A percentile compares a stretch with the other conserved stretches of the same genome.
Conservation (phyloP, 2,113 vertebrate species). For the Cyanocitta stelleri region DNA sequence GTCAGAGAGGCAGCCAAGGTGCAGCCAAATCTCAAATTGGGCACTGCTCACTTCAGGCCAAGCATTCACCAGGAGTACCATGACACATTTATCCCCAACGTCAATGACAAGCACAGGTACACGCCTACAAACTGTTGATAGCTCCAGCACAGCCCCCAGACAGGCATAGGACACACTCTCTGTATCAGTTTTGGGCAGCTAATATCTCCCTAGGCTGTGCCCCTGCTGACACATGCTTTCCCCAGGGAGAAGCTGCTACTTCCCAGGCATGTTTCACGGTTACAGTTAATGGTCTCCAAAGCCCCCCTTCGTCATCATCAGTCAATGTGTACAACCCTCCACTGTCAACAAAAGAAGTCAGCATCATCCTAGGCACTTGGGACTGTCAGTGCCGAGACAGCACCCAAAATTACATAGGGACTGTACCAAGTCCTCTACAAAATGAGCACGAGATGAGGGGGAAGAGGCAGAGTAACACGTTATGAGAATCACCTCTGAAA, state of each 20-base stretch:
- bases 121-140: background rate
- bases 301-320: background rate
- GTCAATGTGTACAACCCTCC: background rate
- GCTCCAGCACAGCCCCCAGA: background rate
- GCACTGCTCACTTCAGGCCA: background rate
- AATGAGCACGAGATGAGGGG: background rate
- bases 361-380: background rate
- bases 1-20: conserved; percentile 21
- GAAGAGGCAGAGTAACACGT: background rate
- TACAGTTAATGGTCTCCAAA: background rate
- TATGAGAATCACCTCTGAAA: background rate
- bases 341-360: background rate
- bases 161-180: accelerated
- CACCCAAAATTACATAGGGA: background rate
- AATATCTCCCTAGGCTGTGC: background rate
- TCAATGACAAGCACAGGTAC: background rate
- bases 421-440: background rate
- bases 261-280: background rate
- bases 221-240: background rate
- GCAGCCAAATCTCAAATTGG: background rate
- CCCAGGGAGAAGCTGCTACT: background rate
- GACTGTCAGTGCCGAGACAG: background rate
- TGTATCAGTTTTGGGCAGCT: background rate
- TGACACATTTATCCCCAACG: background rate
- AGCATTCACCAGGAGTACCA: accelerated